Evolutionary conservation across 2,113 vertebrate genomes (phyloP), one percentile per base, ranked within the genome.

Genomic region (Petrocephalus microphthalmus): DNA sequence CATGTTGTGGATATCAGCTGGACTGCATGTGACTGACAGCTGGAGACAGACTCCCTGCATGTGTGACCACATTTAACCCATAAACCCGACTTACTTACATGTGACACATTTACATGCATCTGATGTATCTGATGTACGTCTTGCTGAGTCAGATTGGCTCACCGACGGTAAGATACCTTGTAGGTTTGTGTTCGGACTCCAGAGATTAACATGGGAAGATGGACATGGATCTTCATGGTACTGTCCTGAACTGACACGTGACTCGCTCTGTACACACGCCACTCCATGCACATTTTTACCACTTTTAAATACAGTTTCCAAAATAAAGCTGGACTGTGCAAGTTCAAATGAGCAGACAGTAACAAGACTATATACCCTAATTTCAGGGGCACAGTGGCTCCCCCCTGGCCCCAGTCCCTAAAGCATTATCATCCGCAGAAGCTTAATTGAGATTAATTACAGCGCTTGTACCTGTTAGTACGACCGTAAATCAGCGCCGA

Each of bases 361-460:
- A 42, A 74, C 37, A 74, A 7, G n/a, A 15, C 1, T 0, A 74
- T 42, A 74, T 37, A 42, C 71, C 17, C 13, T 37, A 7, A 78
- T 19, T 78, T 78, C 42, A 78, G 33, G 71, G 7, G 7, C 71
- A 19, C 13, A 42, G 71, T 6, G 0, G 33, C 33, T 37, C 71
- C 15, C 37, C 17, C 33, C 5, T 33, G 0, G 19, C 19, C 1
- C 17, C 15, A 78, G 29, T 37, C 33, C 71, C 71, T 78, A 5
- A 42, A 7, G 71, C 19, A 78, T 78, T 78, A 37, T 19, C 15
- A 78, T 42, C 8, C 19, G 92, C 89, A 52, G 78, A 81, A 82
- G 15, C 85, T 89, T 94, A 93, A 94, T 93, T 92, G 91, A 92
- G 93, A 94, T 94, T 91, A 93, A 94, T 94, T 93, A 88, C 47